Evolutionary conservation across 1,140 invertebrate species (phyloP).

Genomic region (Periplaneta americana): DNA sequence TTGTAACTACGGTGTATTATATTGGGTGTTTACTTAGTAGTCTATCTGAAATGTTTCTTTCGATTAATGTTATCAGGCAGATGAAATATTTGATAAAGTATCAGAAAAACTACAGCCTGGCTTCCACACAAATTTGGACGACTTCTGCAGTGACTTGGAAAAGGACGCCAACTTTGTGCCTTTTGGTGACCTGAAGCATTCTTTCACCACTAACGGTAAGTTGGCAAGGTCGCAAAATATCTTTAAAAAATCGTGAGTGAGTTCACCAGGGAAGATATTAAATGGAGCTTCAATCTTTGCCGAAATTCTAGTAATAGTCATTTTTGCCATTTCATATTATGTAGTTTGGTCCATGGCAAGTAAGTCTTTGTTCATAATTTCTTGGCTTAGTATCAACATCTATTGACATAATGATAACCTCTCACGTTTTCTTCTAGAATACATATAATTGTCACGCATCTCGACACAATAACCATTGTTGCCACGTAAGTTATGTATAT

Average conservation of each 20-base stretch:
- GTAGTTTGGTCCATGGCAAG: not conserved
- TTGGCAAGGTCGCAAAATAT: too few relatives aligned
- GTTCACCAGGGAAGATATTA: not conserved
- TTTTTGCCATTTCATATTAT: not conserved
- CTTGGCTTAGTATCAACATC: too few relatives aligned
- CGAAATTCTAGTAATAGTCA: not conserved
- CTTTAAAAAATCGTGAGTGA: too few relatives aligned
- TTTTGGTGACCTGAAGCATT: conserved; percentile 59
- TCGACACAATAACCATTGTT: too few relatives aligned
- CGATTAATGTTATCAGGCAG: conserved; percentile 56
- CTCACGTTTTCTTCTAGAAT: too few relatives aligned
- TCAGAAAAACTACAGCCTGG: conserved; percentile 46
- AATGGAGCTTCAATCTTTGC: not conserved
- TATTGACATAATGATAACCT: too few relatives aligned
- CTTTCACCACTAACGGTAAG: conserved; percentile 39
- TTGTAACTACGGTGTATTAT: too few relatives aligned
- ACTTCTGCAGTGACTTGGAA: conserved; percentile 56
- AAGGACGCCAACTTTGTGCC: conserved; percentile 70
- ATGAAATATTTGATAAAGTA: conserved; percentile 71
- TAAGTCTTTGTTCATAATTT: not conserved
- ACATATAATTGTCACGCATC: too few relatives aligned
- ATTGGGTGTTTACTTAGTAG: too few relatives aligned
- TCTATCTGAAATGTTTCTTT: too few relatives aligned
- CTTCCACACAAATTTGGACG: conserved; percentile 59
- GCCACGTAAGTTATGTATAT: too few relatives aligned